These are phyloP conservation scores for Formica exsecta DNA, from an alignment of 1,140 invertebrate species.

Conservation along the genomic window DNA sequence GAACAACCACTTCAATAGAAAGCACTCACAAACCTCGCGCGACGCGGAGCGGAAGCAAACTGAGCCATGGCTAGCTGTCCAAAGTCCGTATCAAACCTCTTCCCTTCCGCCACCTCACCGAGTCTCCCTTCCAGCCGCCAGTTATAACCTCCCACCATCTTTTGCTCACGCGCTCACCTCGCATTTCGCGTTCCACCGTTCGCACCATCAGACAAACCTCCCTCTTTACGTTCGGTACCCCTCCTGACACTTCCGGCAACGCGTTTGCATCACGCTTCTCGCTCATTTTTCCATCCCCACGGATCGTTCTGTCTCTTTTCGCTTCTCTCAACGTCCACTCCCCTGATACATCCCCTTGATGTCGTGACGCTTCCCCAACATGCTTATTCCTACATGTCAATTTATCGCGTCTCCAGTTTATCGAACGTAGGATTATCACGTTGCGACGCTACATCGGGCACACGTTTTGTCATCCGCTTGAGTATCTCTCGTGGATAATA, in stretches of 20 bases:
- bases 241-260: constrained; percentile 72
- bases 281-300: constrained; percentile 61
- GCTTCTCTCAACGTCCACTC: background rate
- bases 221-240: constrained; percentile 61
- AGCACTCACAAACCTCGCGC: constrained; percentile 11
- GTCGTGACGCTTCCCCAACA: constrained; percentile 23
- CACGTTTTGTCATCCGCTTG: constrained; percentile 38
- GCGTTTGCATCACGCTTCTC: constrained; percentile 67
- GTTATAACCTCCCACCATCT: constrained; percentile 70
- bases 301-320: constrained; percentile 57
- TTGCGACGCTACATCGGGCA: constrained; percentile 19
- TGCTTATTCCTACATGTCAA: constrained; percentile 62
- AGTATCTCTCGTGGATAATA: constrained; percentile 55
- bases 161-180: constrained; percentile 41
- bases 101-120: constrained; percentile 70
- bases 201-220: constrained; percentile 59
- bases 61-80: constrained; percentile 65
- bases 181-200: constrained; percentile 57
- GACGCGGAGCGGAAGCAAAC: constrained; percentile 67
- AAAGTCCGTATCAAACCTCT: constrained; percentile 75
- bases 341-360: constrained; percentile 47
- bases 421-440: constrained; percentile 63
- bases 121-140: constrained; percentile 56
- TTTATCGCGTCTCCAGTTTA: constrained; percentile 64
- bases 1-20: constrained; percentile 8